Evolutionary conservation across 2,797 vertebrate species (phyloP).

Genomic region (Brotogeris chrysoptera): DNA sequence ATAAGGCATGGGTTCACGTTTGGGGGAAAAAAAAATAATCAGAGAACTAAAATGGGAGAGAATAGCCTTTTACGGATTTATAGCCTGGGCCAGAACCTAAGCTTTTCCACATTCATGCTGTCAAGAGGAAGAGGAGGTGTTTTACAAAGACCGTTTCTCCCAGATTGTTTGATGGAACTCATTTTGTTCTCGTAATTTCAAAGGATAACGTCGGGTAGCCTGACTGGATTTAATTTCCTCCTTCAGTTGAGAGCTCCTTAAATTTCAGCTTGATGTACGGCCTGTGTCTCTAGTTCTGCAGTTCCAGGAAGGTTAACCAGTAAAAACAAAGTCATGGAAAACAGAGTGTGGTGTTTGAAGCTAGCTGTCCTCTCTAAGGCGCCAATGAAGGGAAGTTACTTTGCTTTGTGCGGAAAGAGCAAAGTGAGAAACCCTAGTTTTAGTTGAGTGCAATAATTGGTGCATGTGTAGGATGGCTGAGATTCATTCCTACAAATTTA

Average conservation of each 20-base stretch:
- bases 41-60: neutral
- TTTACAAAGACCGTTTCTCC: neutral
- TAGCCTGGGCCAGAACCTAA: neutral
- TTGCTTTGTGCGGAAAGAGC: neutral
- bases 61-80: neutral
- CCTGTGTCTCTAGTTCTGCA: neutral
- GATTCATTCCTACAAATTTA: neutral
- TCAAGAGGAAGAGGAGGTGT: neutral
- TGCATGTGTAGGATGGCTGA: fast-evolving
- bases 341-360: neutral
- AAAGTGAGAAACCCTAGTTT: neutral
- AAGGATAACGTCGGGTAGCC: neutral
- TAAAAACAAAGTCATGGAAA: neutral
- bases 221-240: neutral
- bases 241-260: neutral
- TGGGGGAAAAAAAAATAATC: neutral
- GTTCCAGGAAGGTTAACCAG: neutral
- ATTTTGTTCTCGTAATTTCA: neutral
- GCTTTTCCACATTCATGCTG: neutral
- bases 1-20: neutral
- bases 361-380: neutral
- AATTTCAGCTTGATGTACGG: neutral
- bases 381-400: neutral
- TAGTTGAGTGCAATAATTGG: neutral
- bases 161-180: neutral